Base-by-base conservation (phyloP, 2,113 vertebrate species). In the Hemicordylus capensis region DNA sequence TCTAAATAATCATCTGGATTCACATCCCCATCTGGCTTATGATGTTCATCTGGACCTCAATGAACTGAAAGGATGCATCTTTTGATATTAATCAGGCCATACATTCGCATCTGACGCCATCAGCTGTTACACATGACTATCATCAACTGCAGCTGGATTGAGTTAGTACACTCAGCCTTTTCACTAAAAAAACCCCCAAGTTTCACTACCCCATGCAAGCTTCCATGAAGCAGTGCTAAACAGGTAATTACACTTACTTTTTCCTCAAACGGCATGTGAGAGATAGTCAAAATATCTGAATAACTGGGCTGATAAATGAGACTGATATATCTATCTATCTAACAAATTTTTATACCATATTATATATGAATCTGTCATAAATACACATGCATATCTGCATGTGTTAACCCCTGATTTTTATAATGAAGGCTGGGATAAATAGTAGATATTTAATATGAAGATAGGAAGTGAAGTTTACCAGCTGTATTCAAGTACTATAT, bases 371-470 rank as follows among this genome's bases (percentile, higher is more conserved):
- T 73, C 54, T 31, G 34, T 56, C 80, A 82, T 31, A 31, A 37
- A 20, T 64, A 34, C 17, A 6, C 2, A 44, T 82, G 39, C 22
- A 75, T 26, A 85, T 75, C 51, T 73, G 46, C 69, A 46, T 81
- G 54, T 34, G 81, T 58, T 22, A 69, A 58, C 59, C 59, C 20
- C 51, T 67, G 48, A 74, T 51, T 61, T 63, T 74, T 39, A 73
- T 59, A 8, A 46, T 46, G 42, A 74, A 83, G 59, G 81, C 78
- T 85, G n/a, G 87, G 90, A 89, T 72, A 61, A 87, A 83, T 73
- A 66, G 80, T 80, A 85, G 59, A 34, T 67, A 42, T 61, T 79
- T 87, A 87, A 42, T 67, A 84, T 54, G 31, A 14, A 12, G 28
- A 69, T 1, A 64, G 34, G 59, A 37, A 86, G 4, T 51, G 8